phyloP scores from a whole-genome alignment of 2,797 vertebrate species.

The Falco naumanni region DNA sequence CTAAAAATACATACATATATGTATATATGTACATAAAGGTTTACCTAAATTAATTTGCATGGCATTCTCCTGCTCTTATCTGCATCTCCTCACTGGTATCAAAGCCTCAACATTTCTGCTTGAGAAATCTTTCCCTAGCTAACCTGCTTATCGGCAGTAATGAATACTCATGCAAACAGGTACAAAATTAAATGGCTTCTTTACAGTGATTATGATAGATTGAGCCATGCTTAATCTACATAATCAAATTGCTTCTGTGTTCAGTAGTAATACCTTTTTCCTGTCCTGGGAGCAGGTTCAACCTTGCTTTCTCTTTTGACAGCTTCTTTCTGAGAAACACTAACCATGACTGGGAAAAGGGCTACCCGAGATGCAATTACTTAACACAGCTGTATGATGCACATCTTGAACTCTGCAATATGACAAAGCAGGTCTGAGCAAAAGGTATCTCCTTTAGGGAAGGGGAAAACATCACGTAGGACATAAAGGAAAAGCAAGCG shows the following conservation, averaged over 20 bases:
- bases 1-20: not conserved
- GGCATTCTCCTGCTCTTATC: slow-evolving; percentile 37
- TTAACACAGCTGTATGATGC: not conserved
- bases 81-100: slow-evolving; percentile 42
- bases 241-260: slow-evolving; percentile 69
- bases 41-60: slow-evolving; percentile 39
- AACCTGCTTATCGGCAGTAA: slow-evolving; percentile 60
- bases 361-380: not conserved
- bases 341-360: not conserved
- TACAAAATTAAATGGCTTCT: slow-evolving; percentile 71
- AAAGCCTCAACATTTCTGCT: slow-evolving; percentile 42
- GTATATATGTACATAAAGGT: not conserved
- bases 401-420: not conserved
- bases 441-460: not conserved
- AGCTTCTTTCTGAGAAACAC: slow-evolving; percentile 34
- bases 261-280: slow-evolving; percentile 50
- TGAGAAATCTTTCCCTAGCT: slow-evolving; percentile 11
- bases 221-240: slow-evolving; percentile 69
- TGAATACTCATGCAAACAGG: slow-evolving; percentile 67
- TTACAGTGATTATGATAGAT: slow-evolving; percentile 69
- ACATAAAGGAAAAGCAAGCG: not conserved
- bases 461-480: not conserved
- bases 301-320: slow-evolving; percentile 1
- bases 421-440: not conserved
- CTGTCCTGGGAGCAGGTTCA: slow-evolving; percentile 42